Conservation (phyloP, 2,113 vertebrate species). For the Reinhardtius hippoglossoides region DNA sequence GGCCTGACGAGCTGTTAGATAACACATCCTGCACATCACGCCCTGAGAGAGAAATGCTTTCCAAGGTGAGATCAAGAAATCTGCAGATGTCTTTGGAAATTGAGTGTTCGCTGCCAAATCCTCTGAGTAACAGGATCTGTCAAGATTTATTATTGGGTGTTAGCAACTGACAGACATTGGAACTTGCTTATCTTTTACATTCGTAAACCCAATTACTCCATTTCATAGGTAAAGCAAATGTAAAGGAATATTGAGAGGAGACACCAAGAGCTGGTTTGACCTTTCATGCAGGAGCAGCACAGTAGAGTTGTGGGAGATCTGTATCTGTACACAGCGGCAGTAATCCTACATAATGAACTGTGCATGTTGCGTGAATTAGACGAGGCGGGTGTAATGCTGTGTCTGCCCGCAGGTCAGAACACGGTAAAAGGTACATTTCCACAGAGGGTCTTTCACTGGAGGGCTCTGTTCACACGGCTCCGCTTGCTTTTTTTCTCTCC, state of each 20-base stretch:
- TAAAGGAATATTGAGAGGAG: not conserved
- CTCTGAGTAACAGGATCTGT: slow-evolving; percentile 2
- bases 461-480: not conserved
- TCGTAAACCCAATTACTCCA: not conserved
- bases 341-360: slow-evolving; percentile 23
- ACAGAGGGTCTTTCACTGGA: not conserved
- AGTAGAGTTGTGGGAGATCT: not conserved
- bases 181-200: not conserved
- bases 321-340: not conserved
- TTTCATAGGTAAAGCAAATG: not conserved
- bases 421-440: slow-evolving; percentile 31
- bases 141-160: not conserved
- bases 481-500: not conserved
- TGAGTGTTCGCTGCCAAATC: not conserved
- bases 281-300: not conserved
- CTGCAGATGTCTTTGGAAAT: not conserved
- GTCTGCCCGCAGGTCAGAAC: slow-evolving; percentile 20
- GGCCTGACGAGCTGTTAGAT: not conserved
- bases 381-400: not conserved
- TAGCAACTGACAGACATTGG: not conserved
- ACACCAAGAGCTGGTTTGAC: not conserved
- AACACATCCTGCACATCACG: not conserved
- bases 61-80: slow-evolving; percentile 16
- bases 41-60: slow-evolving; percentile 15
- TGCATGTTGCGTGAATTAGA: slow-evolving; percentile 1